Conservation (phyloP, 2,797 vertebrate species). For the Falco naumanni region DNA sequence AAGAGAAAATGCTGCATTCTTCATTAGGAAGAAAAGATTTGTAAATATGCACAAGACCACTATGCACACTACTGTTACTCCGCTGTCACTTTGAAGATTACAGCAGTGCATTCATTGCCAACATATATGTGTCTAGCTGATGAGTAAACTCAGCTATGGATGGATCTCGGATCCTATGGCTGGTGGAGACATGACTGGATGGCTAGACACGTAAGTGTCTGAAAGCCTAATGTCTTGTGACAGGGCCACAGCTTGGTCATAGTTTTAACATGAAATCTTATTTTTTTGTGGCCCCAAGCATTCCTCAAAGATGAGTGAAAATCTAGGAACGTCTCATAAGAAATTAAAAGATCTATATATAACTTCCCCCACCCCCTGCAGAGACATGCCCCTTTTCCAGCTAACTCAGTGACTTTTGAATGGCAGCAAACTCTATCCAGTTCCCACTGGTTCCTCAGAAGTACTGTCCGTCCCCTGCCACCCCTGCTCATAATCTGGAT, state of each 20-base stretch:
- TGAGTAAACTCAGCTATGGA: not conserved
- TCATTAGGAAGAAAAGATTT: not conserved
- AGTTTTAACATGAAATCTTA: not conserved
- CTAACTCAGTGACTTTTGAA: not conserved
- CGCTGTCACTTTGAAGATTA: not conserved
- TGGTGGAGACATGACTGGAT: not conserved
- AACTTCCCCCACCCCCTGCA: not conserved
- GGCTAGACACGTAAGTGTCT: not conserved
- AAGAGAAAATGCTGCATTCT: not conserved
- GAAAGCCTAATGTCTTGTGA: not conserved
- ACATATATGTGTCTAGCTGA: not conserved
- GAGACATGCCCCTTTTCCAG: not conserved
- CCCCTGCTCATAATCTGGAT: not conserved
- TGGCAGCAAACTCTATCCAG: not conserved
- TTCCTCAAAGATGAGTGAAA: not conserved
- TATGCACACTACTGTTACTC: not conserved
- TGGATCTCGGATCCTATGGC: not conserved
- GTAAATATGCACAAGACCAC: not conserved
- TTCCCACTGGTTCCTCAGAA: not conserved
- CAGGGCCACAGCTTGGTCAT: not conserved
- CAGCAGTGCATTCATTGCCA: not conserved
- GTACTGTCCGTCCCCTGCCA: not conserved
- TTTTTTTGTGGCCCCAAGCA: not conserved
- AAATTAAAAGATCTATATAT: not conserved
- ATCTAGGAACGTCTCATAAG: not conserved